These are phyloP conservation scores for Dicrurus megarhynchus DNA, from an alignment of 2,113 vertebrate genomes.

Conservation along the genomic window DNA sequence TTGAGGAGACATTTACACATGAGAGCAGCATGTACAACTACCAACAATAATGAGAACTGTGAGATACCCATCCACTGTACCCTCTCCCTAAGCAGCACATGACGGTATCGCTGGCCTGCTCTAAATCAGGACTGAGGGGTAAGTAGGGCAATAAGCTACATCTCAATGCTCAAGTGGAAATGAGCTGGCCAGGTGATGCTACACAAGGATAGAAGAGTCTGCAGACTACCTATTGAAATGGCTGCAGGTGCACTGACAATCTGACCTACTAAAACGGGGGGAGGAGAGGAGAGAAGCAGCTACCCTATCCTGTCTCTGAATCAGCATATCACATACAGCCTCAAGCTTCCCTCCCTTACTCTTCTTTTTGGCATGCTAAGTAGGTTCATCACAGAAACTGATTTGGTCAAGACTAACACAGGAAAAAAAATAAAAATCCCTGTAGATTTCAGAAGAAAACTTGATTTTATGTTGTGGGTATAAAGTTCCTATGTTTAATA, in stretches of 20 bases:
- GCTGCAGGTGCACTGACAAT: neutral
- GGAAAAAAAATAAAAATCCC: neutral
- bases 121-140: neutral
- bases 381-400: neutral
- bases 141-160: neutral
- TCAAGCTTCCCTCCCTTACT: neutral
- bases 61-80: neutral
- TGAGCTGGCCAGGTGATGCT: neutral
- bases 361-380: neutral
- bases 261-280: neutral
- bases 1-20: neutral
- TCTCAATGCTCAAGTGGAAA: neutral
- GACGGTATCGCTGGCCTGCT: neutral
- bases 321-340: neutral
- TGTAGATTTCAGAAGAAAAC: neutral
- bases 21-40: neutral
- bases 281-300: neutral
- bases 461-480: neutral
- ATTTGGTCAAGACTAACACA: neutral
- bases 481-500: neutral
- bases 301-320: neutral
- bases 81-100: neutral
- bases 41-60: neutral
- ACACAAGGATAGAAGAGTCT: neutral
- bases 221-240: neutral